Evolutionary conservation across 2,888 invertebrate genomes (phyloP), one percentile per base, ranked within the genome.

Genomic region (Melolontha melolontha): DNA sequence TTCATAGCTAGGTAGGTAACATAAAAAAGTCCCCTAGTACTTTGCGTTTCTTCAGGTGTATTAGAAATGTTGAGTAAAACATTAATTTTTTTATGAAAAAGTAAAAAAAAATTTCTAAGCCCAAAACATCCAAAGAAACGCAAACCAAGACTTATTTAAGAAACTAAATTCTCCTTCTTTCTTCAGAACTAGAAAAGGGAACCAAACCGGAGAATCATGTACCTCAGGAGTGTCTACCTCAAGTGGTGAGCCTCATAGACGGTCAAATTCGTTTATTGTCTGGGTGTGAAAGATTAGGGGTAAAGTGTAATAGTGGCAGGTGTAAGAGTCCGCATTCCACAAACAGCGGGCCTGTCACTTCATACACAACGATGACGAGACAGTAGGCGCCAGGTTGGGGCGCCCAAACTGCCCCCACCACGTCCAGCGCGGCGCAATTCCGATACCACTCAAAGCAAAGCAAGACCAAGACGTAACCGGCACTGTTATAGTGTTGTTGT

Each of bases 271-370:
- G 49, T 49, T 49, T 49, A 17, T 16, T 44, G 59, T 39, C 22
- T 29, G 50, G 57, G 70, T 59, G 67, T 68, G 70, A 66, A 66
- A 68, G 72, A 72, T 73, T 70, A 71, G 44, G 70, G 73, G 73
- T 72, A 64, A 67, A 68, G 70, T 66, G 71, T 71, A 72, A 73
- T 70, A 70, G 72, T 63, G 66, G 73, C 74, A 74, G 76, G 73
- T 75, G 79, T 75, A 79, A 79, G 71, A 77, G 77, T 75, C 79
- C 76, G 72, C 79, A 82, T 78, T 86, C 86, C 77, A 84, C 80
- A 76, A 84, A 83, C 87, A 86, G 86, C 79, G 86, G 85, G 79
- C 85, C 86, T 76, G 86, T 84, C 71, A 85, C 84, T 76, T 87
- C 85, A 82, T 84, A 87, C 79, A 84, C 86, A 72, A 82, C 84